A percentile compares a stretch with the other conserved stretches of the same genome.
Conservation (phyloP, 2,113 vertebrate genomes). For the Oryzias melastigma region DNA sequence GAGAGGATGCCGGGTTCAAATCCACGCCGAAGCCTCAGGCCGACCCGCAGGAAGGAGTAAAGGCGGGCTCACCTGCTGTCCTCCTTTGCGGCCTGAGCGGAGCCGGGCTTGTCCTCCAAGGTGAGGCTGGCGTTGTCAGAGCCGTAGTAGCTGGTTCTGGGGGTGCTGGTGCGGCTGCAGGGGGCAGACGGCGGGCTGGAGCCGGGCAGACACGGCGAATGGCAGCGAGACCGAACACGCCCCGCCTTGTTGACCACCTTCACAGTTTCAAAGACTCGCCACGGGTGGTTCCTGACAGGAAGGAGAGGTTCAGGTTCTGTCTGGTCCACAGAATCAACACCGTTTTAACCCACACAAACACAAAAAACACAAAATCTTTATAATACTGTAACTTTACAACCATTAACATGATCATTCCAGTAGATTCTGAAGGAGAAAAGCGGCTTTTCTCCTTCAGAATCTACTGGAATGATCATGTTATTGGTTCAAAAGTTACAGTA, state of each 20-base stretch:
- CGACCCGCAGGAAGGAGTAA: neutral
- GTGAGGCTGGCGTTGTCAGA: slow-evolving; percentile 67
- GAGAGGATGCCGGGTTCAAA: neutral
- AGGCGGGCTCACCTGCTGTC: slow-evolving; percentile 59
- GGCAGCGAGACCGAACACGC: slow-evolving; percentile 72
- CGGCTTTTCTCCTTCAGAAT: too few species aligned
- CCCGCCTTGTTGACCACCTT: slow-evolving; percentile 78
- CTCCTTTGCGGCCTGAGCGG: slow-evolving; percentile 39
- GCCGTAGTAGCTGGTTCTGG: slow-evolving; percentile 69
- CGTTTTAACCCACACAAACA: too few species aligned
- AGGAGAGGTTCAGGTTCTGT: neutral
- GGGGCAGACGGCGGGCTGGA: slow-evolving; percentile 69
- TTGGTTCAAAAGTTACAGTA: too few species aligned
- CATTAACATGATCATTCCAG: too few species aligned
- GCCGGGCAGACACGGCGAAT: slow-evolving; percentile 69
- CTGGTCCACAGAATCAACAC: too few species aligned
- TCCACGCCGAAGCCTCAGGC: neutral
- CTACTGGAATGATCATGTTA: too few species aligned
- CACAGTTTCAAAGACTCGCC: slow-evolving; percentile 84
- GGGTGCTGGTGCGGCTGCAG: slow-evolving; percentile 78
- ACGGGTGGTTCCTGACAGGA: slow-evolving; percentile 65
- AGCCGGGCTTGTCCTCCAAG: slow-evolving; percentile 64
- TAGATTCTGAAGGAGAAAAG: too few species aligned
- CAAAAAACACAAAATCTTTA: too few species aligned
- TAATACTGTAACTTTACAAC: too few species aligned